Evolutionary conservation across 92 coral and sea anemone species (phyloP), one percentile per base, ranked within the genome.

Genomic region (Metridium senile): DNA sequence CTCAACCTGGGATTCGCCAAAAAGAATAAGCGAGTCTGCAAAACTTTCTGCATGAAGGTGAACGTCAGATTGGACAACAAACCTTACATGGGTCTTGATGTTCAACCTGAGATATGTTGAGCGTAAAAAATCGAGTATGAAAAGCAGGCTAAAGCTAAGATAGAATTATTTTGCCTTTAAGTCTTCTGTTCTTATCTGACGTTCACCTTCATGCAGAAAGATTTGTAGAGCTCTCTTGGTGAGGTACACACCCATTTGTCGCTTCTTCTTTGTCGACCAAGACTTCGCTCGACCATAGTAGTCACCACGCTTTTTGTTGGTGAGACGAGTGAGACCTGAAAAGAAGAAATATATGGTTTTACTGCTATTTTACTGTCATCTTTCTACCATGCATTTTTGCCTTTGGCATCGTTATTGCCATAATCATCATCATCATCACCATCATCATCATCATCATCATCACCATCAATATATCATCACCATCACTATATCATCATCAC

Each of bases 21-120:
- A n/a, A 82, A 62, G 30, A 89, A 93, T 68, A 85, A 88, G 26
- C 29, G 99, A 47, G 90, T 0, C 73, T 92, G 0, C 84, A 88
- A 62, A 95, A 93, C 7, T 86, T 95, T 19, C 71, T 95, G 0
- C 74, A 77, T 31, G 99, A 95, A 75, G 97, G 99, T 1, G 99
- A 95, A 27, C 81, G 99, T 17, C 91, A 87, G 31, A 81, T 45
- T 45, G 9, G 16, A 45, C 7, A 45, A 7, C 9, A 54, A 8
- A 9, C 61, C 16, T 21, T 54, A 54, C 7, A 7, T 54, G 20
- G 61, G 16, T 9, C 9, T 8, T 54, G 9, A 45, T 45, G 7
- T 45, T 45, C 9, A 45, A 45, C 77, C 31, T 87, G 91, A 17
- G 16, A 45, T 45, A 45, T 7, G 51, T 45, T 45, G 16, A 7